A percentile compares a stretch with the other conserved stretches of the same genome.
Evolutionary conservation across 2,113 vertebrate genomes (phyloP).

Genomic region (Syngnathus scovelli): DNA sequence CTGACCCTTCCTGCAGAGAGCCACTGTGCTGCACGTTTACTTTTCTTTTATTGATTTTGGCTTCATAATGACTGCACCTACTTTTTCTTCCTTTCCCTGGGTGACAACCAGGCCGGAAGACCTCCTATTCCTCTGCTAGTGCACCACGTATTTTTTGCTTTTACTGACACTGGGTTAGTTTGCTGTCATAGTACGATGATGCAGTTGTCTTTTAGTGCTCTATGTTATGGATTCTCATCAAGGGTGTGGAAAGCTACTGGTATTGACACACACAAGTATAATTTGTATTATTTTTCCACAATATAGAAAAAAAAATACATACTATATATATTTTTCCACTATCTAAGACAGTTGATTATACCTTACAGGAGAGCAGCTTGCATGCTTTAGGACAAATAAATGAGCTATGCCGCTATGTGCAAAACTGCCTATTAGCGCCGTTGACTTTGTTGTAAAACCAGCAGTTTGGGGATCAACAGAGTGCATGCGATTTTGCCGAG

Average conservation of each 20-base stretch:
- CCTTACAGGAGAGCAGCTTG: conserved; percentile 46
- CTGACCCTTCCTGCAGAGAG: conserved; percentile 1
- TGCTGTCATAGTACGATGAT: neutral
- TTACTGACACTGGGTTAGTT: neutral
- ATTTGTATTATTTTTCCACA: no score
- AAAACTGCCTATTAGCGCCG: conserved; percentile 66
- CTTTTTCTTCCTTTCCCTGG: conserved; percentile 4
- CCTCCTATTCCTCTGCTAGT: neutral
- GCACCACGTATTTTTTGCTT: neutral
- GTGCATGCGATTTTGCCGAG: conserved; percentile 22
- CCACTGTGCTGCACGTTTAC: neutral
- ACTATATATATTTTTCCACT: no score
- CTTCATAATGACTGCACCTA: conserved; percentile 8
- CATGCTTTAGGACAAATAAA: conserved; percentile 57
- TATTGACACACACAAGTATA: neutral
- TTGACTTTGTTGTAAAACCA: conserved; percentile 49
- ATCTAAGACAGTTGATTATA: conserved; percentile 24
- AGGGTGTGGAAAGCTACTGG: neutral
- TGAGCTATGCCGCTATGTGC: conserved; percentile 56
- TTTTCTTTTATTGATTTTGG: conserved; percentile 5
- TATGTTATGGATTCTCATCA: neutral
- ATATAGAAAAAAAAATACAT: neutral
- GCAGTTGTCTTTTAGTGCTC: neutral
- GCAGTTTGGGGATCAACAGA: conserved; percentile 41
- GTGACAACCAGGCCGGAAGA: conserved; percentile 1